Evolutionary conservation across 2,113 vertebrate species (phyloP).

Genomic region (Onychostoma macrolepis): DNA sequence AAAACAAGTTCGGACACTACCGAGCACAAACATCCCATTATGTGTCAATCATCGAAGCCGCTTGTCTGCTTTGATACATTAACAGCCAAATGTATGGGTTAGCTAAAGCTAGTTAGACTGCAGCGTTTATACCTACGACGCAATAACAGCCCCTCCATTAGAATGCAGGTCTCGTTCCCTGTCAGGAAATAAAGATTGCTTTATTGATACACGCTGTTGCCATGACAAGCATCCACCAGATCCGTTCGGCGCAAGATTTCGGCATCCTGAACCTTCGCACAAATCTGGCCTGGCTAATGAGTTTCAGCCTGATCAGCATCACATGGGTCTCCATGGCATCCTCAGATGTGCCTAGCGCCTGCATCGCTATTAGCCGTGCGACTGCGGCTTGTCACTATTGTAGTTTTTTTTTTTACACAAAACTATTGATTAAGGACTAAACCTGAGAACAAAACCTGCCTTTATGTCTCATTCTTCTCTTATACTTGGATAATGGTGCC

Average conservation of each 20-base stretch:
- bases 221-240: constrained; percentile 48
- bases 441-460: neutral
- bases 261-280: constrained; percentile 44
- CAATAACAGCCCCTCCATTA: constrained; percentile 44
- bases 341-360: constrained; percentile 3
- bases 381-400: neutral
- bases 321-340: constrained; percentile 30
- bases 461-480: constrained; percentile 22
- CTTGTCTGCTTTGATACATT: constrained; percentile 30
- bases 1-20: constrained; percentile 36
- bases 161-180: constrained; percentile 47
- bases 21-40: constrained; percentile 42
- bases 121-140: neutral
- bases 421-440: constrained; percentile 30
- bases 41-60: constrained; percentile 31
- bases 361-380: neutral
- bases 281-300: constrained; percentile 46
- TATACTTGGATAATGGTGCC: constrained; percentile 12
- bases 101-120: constrained; percentile 25
- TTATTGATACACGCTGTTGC: constrained; percentile 56
- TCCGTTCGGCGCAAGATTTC: constrained; percentile 39
- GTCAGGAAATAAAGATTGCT: constrained; percentile 52
- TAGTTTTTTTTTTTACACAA: constrained; percentile 21
- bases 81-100: neutral
- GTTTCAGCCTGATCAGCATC: constrained; percentile 29